A percentile compares a stretch with the other conserved stretches of the same genome.
These are phyloP conservation scores for Brachionus rotundiformis DNA, from an alignment of 1,140 invertebrate genomes.

Conservation along the genomic window DNA sequence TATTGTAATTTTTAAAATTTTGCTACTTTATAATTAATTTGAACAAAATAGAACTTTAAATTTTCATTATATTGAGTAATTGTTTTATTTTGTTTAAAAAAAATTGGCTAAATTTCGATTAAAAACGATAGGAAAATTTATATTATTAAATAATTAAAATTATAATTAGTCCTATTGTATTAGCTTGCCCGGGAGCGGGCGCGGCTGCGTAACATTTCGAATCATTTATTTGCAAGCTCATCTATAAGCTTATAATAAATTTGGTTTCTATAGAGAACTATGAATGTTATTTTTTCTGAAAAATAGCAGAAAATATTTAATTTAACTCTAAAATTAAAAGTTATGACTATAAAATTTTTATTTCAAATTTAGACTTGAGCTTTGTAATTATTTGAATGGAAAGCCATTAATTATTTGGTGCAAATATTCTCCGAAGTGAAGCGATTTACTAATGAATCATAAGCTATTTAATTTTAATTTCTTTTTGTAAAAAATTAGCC, in stretches of 20 bases:
- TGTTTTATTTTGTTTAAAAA: background rate
- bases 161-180: background rate
- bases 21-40: slow-evolving; percentile 6
- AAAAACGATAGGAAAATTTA: background rate
- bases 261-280: slow-evolving; percentile 7
- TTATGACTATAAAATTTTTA: background rate
- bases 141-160: background rate
- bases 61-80: slow-evolving; percentile 6
- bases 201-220: background rate
- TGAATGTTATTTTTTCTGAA: background rate
- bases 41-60: slow-evolving; percentile 1
- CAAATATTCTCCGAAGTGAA: slow-evolving; percentile 2
- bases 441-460: background rate
- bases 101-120: background rate
- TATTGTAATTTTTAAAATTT: background rate
- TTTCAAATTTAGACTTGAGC: background rate
- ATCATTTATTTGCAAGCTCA: background rate
- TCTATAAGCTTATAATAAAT: background rate
- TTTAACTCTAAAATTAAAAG: slow-evolving; percentile 7
- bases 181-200: background rate
- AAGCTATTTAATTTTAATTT: background rate
- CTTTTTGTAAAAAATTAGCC: background rate
- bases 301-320: background rate
- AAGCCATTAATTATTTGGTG: slow-evolving; percentile 4
- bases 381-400: background rate